These are phyloP conservation scores for Oplegnathus fasciatus DNA, from an alignment of 2,113 vertebrate genomes.

Conservation along the genomic window DNA sequence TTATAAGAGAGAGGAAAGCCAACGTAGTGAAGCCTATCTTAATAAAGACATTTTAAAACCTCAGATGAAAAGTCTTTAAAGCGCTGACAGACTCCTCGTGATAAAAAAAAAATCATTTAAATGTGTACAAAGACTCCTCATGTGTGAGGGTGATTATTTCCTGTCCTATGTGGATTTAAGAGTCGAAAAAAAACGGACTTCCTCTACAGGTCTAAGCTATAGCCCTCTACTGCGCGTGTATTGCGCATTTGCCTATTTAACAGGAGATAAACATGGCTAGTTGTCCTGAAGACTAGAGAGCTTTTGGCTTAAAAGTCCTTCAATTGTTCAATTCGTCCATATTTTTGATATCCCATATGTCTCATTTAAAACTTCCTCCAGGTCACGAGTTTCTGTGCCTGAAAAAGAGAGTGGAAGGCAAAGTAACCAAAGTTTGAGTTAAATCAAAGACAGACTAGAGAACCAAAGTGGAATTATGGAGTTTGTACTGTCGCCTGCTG, in stretches of 20 bases:
- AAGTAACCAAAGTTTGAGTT: neutral
- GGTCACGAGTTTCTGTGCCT: neutral
- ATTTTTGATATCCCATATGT: neutral
- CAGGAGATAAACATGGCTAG: neutral
- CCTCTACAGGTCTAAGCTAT: neutral
- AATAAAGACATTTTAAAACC: neutral
- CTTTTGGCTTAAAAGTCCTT: neutral
- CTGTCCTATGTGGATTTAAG: neutral
- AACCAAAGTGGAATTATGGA: neutral
- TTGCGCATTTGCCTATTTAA: neutral
- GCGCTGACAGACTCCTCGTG: neutral
- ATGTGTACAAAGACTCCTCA: neutral
- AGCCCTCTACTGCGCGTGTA: neutral
- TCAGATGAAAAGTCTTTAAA: neutral
- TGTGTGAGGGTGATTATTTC: neutral
- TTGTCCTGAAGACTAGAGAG: neutral
- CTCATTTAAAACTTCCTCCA: neutral
- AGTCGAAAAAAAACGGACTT: neutral
- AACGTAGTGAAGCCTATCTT: neutral
- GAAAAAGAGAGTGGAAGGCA: neutral
- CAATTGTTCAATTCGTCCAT: neutral
- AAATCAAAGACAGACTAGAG: constrained; percentile 21
- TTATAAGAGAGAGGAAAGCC: neutral
- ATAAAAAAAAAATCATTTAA: neutral
- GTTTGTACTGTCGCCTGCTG: constrained; percentile 9